Evolutionary conservation across 2,888 invertebrate species (phyloP).

Genomic region (Drosophila percnosoma): DNA sequence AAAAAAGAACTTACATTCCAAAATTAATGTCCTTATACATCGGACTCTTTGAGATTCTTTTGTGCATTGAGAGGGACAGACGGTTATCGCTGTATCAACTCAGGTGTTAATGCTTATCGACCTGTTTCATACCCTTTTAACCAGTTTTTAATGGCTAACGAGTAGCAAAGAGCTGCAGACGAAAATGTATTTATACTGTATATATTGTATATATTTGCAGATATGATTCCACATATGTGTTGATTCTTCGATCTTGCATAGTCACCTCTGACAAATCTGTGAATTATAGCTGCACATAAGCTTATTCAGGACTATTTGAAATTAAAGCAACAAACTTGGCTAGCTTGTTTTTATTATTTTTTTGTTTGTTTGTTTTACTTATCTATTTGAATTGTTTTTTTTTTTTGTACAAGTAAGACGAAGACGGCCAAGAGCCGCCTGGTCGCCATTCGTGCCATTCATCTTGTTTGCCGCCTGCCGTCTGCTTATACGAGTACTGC

Average conservation of each 20-base stretch:
- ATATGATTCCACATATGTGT: neutral
- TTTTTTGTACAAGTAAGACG: slow-evolving; percentile 53
- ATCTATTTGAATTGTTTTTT: neutral
- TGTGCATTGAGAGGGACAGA: neutral
- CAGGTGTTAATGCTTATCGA: neutral
- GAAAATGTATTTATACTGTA: neutral
- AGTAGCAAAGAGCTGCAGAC: neutral
- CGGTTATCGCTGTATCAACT: neutral
- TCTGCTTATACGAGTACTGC: slow-evolving; percentile 71
- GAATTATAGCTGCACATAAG: neutral
- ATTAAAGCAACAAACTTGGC: slow-evolving; percentile 16
- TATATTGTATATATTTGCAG: neutral
- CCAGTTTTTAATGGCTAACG: neutral
- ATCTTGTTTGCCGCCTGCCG: slow-evolving; percentile 78
- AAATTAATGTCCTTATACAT: accelerated
- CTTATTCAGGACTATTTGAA: slow-evolving; percentile 5
- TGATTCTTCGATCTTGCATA: neutral
- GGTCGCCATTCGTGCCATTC: slow-evolving; percentile 82
- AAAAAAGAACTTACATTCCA: neutral
- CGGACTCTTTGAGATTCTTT: neutral
- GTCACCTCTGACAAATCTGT: neutral
- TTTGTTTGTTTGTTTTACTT: too few species aligned
- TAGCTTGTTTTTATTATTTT: slow-evolving; percentile 26
- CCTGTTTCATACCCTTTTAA: neutral
- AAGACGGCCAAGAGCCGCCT: slow-evolving; percentile 63